phyloP scores from a whole-genome alignment of 1,140 invertebrate genomes.

The Tetramorium parvispinum region DNA sequence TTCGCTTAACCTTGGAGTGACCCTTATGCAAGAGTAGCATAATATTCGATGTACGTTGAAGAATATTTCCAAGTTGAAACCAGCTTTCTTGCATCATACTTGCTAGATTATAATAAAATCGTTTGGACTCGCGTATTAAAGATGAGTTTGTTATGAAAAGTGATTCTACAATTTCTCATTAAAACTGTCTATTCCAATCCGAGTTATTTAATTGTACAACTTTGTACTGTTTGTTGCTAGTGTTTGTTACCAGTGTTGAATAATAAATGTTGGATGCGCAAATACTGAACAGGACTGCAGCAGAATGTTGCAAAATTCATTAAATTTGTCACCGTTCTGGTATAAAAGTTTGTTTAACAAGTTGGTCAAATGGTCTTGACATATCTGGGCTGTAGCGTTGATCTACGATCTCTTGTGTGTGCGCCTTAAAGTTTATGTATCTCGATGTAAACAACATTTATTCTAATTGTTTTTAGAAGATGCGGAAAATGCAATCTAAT shows the following conservation, averaged over 20 bases:
- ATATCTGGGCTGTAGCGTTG: background rate
- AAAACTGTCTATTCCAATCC: background rate
- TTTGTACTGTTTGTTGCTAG: conserved; percentile 8
- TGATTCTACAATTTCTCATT: conserved; percentile 5
- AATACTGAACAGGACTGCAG: conserved; percentile 15
- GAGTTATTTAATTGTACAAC: conserved; percentile 23
- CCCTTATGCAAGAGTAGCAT: background rate
- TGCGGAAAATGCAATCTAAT: background rate
- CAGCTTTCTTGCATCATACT: background rate
- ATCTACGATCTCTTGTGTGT: background rate
- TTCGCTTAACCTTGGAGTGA: background rate
- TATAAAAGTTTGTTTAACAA: conserved; percentile 49
- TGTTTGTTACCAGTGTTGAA: background rate
- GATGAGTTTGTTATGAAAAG: background rate
- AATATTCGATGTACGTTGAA: background rate
- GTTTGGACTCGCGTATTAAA: background rate
- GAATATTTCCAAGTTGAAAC: background rate
- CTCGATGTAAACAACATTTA: background rate
- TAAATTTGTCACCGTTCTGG: conserved; percentile 12
- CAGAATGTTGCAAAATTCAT: conserved; percentile 26
- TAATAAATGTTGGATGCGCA: background rate
- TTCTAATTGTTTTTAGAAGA: background rate
- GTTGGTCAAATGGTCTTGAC: conserved; percentile 39
- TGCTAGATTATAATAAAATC: background rate
- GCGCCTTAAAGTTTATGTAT: background rate